Conservation (phyloP, 2,113 vertebrate genomes). For the Shinisaurus crocodilurus region DNA sequence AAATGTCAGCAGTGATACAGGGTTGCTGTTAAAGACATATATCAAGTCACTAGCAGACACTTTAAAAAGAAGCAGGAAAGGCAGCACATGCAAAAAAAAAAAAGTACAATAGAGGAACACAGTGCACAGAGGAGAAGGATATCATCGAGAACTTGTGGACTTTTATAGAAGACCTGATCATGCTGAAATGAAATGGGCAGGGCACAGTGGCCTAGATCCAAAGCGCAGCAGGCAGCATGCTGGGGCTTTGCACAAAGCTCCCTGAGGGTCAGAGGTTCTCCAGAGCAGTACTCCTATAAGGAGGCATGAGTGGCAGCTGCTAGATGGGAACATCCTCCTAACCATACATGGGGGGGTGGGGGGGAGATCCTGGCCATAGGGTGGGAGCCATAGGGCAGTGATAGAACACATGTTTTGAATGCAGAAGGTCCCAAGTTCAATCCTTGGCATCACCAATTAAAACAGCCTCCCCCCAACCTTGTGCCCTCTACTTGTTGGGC, state of each 20-base stretch:
- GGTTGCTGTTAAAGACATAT: constrained; percentile 47
- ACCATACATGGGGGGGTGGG: background rate
- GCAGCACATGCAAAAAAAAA: background rate
- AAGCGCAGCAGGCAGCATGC: no score
- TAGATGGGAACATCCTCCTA: background rate
- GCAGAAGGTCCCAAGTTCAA: background rate
- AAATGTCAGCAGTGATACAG: constrained; percentile 55
- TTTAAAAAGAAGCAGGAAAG: constrained; percentile 1
- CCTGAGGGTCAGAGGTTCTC: background rate
- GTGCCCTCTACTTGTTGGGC: no score
- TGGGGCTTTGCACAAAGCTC: background rate
- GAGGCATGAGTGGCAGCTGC: background rate
- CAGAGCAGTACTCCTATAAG: background rate
- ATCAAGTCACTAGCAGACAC: background rate
- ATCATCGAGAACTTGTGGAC: no score
- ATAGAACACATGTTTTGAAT: background rate
- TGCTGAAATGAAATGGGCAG: background rate
- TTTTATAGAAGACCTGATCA: background rate
- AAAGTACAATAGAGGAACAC: background rate
- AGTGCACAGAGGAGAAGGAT: background rate
- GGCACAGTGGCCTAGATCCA: background rate
- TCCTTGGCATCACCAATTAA: background rate
- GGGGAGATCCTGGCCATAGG: background rate
- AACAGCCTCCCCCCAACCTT: no score
- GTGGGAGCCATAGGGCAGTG: background rate